Percentiles rank a stretch among this genome's conserved stretches.
phyloP scores from a whole-genome alignment of 37 sponge, comb jelly and placozoan genomes.

The Axinella damicornis region DNA sequence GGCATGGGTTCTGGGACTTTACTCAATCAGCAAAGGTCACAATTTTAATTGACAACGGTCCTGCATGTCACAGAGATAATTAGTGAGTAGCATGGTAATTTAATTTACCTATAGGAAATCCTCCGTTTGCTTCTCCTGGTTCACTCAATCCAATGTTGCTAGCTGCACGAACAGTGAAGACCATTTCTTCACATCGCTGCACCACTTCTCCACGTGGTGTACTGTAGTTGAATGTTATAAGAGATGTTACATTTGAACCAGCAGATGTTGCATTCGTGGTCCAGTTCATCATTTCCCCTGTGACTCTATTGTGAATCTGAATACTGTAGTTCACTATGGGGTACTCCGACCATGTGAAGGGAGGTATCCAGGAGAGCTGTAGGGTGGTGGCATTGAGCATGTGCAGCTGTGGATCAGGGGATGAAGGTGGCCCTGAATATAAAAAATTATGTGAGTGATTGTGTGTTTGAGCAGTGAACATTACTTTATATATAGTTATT shows the following conservation, averaged over 20 bases:
- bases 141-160: neutral
- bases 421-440: neutral
- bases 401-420: neutral
- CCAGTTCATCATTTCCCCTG: neutral
- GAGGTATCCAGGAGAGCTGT: slow-evolving; percentile 1
- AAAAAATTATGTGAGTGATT: no score
- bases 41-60: no score
- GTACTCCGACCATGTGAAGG: slow-evolving; percentile 10
- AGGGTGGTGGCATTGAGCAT: neutral
- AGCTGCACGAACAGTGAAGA: neutral
- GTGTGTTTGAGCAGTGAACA: no score
- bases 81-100: no score
- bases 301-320: neutral
- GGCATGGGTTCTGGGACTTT: no score
- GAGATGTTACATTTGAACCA: no score
- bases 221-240: no score
- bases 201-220: neutral
- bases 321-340: slow-evolving; percentile 15
- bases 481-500: no score
- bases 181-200: neutral
- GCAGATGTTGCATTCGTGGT: no score
- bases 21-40: no score
- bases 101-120: neutral
- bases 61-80: no score
- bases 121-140: neutral